A percentile compares a stretch with the other conserved stretches of the same genome.
phyloP scores from a whole-genome alignment of 2,797 vertebrate species.

The Parauchenoglanis ngamensis region DNA sequence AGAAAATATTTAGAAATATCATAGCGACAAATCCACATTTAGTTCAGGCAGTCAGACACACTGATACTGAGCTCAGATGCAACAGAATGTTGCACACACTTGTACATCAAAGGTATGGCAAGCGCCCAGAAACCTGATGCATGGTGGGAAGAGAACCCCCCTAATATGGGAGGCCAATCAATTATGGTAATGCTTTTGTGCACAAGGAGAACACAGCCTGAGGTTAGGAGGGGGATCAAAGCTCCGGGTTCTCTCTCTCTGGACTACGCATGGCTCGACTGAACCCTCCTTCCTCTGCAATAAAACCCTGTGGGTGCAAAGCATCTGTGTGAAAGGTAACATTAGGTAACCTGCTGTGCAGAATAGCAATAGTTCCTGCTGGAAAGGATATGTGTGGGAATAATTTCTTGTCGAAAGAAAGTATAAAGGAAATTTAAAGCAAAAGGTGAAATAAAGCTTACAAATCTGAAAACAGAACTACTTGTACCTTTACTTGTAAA shows the following conservation, averaged over 20 bases:
- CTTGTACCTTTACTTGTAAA: background rate
- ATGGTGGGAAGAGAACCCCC: slow-evolving; percentile 41
- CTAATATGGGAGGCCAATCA: slow-evolving; percentile 62
- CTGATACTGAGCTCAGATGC: slow-evolving; percentile 43
- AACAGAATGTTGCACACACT: slow-evolving; percentile 50
- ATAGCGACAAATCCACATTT: background rate
- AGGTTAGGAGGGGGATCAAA: slow-evolving; percentile 62
- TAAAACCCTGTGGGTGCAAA: slow-evolving; percentile 48
- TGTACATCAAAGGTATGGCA: slow-evolving; percentile 63
- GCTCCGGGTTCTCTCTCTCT: slow-evolving; percentile 45
- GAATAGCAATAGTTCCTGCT: slow-evolving; percentile 29
- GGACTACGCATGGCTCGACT: slow-evolving; percentile 44
- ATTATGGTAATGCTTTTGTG: slow-evolving; percentile 62
- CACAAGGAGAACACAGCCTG: slow-evolving; percentile 57
- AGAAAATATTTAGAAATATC: background rate
- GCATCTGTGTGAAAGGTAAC: slow-evolving; percentile 51
- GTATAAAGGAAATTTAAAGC: background rate
- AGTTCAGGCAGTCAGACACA: slow-evolving; percentile 6
- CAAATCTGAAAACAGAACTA: too few relatives aligned
- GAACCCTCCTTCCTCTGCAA: slow-evolving; percentile 51
- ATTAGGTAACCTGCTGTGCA: slow-evolving; percentile 46
- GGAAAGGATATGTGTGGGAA: background rate
- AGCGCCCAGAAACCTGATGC: slow-evolving; percentile 59
- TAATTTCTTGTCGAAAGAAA: background rate
- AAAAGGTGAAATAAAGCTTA: too few relatives aligned